phyloP scores from a whole-genome alignment of 2,797 vertebrate species.

The Cephalopachus bancanus region DNA sequence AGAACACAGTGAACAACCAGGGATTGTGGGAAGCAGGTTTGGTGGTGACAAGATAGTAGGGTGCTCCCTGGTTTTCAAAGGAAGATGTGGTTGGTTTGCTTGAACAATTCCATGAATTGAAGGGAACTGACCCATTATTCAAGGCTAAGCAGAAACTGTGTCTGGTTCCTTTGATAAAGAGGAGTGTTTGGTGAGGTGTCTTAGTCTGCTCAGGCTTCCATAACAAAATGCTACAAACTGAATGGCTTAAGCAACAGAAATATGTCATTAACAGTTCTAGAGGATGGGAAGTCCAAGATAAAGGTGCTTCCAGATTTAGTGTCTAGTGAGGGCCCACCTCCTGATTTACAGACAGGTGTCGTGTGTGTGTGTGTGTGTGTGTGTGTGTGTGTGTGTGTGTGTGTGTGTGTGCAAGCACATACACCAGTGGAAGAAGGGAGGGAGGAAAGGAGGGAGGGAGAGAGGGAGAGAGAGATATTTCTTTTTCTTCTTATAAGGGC shows the following conservation, averaged over 20 bases:
- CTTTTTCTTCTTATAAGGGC: too few relatives aligned
- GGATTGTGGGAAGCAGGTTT: too few relatives aligned
- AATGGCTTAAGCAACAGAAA: neutral
- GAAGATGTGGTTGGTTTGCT: neutral
- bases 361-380: neutral
- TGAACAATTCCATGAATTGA: neutral
- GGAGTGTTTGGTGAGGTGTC: neutral
- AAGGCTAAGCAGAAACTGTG: neutral
- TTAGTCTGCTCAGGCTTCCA: neutral
- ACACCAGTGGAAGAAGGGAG: too few relatives aligned
- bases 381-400: too few relatives aligned
- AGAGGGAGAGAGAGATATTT: neutral
- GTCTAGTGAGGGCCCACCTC: neutral
- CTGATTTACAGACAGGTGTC: neutral
- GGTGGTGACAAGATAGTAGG: neutral
- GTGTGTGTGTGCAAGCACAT: too few relatives aligned
- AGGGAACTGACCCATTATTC: neutral
- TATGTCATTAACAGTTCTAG: neutral
- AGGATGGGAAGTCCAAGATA: neutral
- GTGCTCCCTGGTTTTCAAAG: neutral
- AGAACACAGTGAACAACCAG: neutral
- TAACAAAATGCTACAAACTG: neutral
- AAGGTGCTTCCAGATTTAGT: neutral
- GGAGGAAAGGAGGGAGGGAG: neutral
- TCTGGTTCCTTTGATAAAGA: neutral